Percentiles rank a stretch among this genome's conserved stretches.
Conservation (phyloP, 2,797 vertebrate genomes). For the Yasuhikotakia modesta region DNA sequence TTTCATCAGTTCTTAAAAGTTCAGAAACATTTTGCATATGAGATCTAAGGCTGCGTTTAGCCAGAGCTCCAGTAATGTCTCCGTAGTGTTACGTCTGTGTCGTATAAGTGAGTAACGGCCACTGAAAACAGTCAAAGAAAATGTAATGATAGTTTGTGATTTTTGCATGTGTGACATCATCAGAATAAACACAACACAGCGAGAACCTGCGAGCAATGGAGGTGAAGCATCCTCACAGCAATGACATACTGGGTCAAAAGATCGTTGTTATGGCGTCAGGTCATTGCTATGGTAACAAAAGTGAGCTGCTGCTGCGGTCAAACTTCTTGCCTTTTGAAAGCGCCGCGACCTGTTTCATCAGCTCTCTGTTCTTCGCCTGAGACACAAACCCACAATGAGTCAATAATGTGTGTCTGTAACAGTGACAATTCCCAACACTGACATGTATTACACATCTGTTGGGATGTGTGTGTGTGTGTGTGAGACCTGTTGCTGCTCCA, state of each 20-base stretch:
- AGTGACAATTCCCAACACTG: no score
- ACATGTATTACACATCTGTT: no score
- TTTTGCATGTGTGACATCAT: conserved; percentile 48
- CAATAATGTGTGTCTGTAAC: not conserved
- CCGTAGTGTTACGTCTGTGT: conserved; percentile 24
- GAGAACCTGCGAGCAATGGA: conserved; percentile 24
- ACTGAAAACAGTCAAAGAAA: conserved; percentile 23
- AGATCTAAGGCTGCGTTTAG: conserved; percentile 35
- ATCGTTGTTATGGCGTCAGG: conserved; percentile 54
- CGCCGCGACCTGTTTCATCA: conserved; percentile 97
- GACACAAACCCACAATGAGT: conserved; percentile 9
- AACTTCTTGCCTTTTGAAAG: conserved; percentile 99
- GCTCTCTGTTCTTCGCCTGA: conserved; percentile 95
- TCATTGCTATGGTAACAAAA: conserved; percentile 89
- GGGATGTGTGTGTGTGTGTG: no score
- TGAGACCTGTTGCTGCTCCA: conserved; percentile 98
- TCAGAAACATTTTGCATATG: conserved; percentile 49
- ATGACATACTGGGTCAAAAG: conserved; percentile 59
- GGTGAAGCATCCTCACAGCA: conserved; percentile 80
- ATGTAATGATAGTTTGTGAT: conserved; percentile 15
- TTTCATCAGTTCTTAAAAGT: not conserved
- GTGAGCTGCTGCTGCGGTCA: conserved; percentile 90
- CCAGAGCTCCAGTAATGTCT: conserved; percentile 32
- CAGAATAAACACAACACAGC: conserved; percentile 41
- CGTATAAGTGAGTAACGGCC: conserved; percentile 36